Evolutionary conservation across 2,888 invertebrate species (phyloP), one percentile per base, ranked within the genome.

Genomic region (Melitaea athalia): DNA sequence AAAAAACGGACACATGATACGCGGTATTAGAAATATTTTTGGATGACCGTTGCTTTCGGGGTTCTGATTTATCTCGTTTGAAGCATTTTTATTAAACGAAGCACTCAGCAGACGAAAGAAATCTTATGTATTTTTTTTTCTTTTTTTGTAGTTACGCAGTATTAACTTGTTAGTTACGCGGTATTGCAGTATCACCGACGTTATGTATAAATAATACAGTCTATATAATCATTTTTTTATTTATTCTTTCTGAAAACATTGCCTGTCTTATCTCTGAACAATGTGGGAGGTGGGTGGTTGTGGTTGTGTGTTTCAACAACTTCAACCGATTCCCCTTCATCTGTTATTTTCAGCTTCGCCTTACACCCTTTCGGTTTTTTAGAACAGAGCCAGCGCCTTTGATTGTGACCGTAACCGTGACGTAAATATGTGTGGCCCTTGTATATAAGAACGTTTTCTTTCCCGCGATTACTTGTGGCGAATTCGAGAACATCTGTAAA

Each of bases 361-460:
- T 64, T 74, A 52, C 75, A 75, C 0, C 75, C 75, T 4, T 33
- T 17, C 1, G 61, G 63, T 17, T 69, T 73, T 62, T 72, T 74
- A 5, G 75, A 75, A 52, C 75, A 75, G 59, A 73, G 74, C 75
- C 75, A 75, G 3, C 77, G 69, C 0, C 66, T 74, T 7, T 67
- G 71, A 62, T 60, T 74, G 5, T 57, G 55, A 75, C 77, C 78
- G 14, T 69, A 3, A 24, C 24, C 24, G 24, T 24, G 3, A 24
- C 24, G 73, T 12, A 70, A 72, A 17, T 75, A 81, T 12, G 77
- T 80, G 38, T 74, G 72, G 6, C 77, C 76, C 14, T 70, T 73
- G 63, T 76, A 79, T 5, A 79, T 60, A 0, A 78, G 68, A 53
- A 74, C 8, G 24, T 61, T 14, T 0, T 73, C 72, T 38, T 74